Evolutionary conservation across 2,888 invertebrate species (phyloP).

Genomic region (Cyrtodaria siliqua): DNA sequence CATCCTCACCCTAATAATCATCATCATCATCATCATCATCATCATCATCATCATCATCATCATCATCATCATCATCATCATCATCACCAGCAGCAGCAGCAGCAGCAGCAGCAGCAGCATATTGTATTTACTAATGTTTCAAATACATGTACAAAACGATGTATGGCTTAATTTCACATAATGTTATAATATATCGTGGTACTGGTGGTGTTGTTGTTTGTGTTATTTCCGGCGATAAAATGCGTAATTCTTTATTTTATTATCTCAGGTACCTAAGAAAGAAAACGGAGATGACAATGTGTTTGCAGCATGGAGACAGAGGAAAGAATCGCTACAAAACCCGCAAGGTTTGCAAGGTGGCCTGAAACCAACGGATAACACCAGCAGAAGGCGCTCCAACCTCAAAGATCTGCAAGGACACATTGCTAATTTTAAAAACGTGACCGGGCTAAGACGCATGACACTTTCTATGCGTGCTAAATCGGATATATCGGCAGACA

Average conservation of each 20-base stretch:
- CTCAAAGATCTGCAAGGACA: constrained; percentile 22
- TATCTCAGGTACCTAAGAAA: neutral
- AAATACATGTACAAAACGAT: too few species aligned
- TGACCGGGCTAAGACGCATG: constrained; percentile 32
- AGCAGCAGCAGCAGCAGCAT: too few species aligned
- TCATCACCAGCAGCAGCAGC: too few species aligned
- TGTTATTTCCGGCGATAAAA: too few species aligned
- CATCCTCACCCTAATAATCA: too few species aligned
- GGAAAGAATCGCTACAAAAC: constrained; percentile 33
- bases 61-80: too few species aligned
- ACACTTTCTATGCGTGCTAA: constrained; percentile 52
- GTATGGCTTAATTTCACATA: too few species aligned
- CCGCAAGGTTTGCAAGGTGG: neutral
- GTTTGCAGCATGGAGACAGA: constrained; percentile 40
- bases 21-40: too few species aligned
- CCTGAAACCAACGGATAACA: neutral
- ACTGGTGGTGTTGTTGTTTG: too few species aligned
- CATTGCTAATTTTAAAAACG: constrained; percentile 2
- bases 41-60: too few species aligned
- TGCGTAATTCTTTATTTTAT: neutral
- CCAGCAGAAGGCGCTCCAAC: constrained; percentile 33
- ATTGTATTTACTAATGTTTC: too few species aligned
- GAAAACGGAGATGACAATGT: constrained; percentile 24
- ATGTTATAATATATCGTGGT: too few species aligned
- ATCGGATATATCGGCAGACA: constrained; percentile 55